Percentiles rank a stretch among this genome's conserved stretches.
phyloP scores from a whole-genome alignment of 92 coral and sea anemone genomes.

The Pocillopora grandis region DNA sequence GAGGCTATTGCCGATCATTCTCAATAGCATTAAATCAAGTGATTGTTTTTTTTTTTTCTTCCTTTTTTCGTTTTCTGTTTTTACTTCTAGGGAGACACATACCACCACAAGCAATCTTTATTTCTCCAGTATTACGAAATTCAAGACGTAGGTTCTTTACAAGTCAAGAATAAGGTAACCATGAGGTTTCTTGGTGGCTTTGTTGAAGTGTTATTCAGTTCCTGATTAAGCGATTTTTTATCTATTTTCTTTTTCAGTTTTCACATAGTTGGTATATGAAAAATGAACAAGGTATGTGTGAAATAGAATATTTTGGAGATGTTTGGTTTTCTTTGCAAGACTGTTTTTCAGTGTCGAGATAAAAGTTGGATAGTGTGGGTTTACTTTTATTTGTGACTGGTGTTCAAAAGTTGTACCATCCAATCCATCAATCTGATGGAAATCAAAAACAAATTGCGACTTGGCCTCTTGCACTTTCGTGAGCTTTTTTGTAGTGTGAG shows the following conservation, averaged over 20 bases:
- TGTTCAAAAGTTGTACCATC: too few relatives aligned
- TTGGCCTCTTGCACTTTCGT: too few relatives aligned
- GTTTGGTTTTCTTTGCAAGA: too few relatives aligned
- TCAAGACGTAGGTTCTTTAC: conserved; percentile 67
- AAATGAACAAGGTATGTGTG: conserved; percentile 77
- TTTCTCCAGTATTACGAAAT: conserved; percentile 86
- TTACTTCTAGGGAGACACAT: conserved; percentile 79
- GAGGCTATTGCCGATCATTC: too few relatives aligned
- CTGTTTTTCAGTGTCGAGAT: too few relatives aligned
- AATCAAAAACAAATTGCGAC: too few relatives aligned
- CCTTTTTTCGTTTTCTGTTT: neutral
- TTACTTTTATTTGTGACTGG: too few relatives aligned
- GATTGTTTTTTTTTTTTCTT: neutral
- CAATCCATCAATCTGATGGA: too few relatives aligned
- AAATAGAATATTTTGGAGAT: neutral
- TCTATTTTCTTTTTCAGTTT: conserved; percentile 63
- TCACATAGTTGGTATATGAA: conserved; percentile 93
- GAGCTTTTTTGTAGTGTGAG: too few relatives aligned
- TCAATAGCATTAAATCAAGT: neutral
- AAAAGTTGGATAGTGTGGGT: too few relatives aligned
- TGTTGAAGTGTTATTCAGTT: too few relatives aligned
- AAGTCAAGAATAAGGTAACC: conserved; percentile 92
- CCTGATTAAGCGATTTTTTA: neutral
- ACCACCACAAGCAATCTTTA: conserved; percentile 92
- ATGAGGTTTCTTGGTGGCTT: neutral